phyloP scores from a whole-genome alignment of 2,888 invertebrate species.

The Cryptus armator region DNA sequence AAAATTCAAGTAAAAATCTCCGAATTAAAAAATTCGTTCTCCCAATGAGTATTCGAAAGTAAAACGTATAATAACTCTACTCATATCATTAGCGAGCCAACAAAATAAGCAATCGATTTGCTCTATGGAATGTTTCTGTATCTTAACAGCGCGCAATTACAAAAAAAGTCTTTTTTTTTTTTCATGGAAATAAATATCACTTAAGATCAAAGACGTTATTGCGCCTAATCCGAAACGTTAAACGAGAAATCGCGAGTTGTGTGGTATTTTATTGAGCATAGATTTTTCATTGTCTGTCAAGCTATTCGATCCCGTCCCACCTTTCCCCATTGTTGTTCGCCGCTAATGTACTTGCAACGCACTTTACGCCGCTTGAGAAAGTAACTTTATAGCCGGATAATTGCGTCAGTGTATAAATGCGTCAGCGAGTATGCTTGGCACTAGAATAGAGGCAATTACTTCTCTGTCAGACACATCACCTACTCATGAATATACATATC shows the following conservation, averaged over 20 bases:
- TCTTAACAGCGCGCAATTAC: too few species aligned
- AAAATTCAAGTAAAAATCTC: neutral
- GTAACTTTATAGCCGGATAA: constrained; percentile 12
- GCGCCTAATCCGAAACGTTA: neutral
- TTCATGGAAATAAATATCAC: neutral
- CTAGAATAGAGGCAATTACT: constrained; percentile 28
- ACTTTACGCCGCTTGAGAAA: constrained; percentile 21
- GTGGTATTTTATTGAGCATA: constrained; percentile 4
- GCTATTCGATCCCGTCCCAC: constrained; percentile 13
- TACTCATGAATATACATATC: constrained; percentile 19
- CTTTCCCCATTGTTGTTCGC: constrained; percentile 21
- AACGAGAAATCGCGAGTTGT: neutral
- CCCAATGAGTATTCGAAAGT: neutral
- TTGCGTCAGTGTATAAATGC: constrained; percentile 23
- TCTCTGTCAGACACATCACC: constrained; percentile 12
- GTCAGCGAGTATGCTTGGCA: neutral
- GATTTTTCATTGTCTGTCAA: neutral
- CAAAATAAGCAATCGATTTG: too few species aligned
- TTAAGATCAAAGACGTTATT: neutral
- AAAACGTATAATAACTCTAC: too few species aligned
- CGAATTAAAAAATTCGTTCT: neutral
- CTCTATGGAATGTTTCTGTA: too few species aligned
- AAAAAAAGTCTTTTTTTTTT: neutral
- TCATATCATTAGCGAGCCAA: too few species aligned
- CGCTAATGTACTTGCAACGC: constrained; percentile 12